Conservation (phyloP, 2,113 vertebrate genomes). For the human region DNA sequence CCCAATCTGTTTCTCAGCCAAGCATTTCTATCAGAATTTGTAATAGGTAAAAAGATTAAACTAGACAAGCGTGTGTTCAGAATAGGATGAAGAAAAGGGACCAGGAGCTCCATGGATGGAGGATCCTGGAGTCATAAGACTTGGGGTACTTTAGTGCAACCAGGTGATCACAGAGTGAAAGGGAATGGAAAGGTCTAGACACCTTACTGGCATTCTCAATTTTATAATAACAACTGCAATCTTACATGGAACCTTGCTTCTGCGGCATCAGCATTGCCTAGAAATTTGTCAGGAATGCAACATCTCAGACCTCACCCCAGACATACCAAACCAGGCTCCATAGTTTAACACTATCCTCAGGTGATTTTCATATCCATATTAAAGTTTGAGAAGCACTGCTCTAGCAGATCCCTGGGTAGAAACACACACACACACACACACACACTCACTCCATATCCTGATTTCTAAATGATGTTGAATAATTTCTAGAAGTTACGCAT, state of each 20-base stretch:
- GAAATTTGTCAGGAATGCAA: background rate
- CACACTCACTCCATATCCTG: too few species aligned
- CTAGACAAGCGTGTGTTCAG: background rate
- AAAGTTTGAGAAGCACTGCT: background rate
- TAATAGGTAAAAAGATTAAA: background rate
- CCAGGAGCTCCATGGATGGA: background rate
- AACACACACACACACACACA: too few species aligned
- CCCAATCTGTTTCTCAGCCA: background rate
- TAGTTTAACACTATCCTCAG: background rate
- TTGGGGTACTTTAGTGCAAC: background rate
- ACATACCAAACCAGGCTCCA: background rate
- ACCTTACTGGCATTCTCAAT: background rate
- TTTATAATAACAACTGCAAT: background rate
- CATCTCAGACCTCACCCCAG: background rate
- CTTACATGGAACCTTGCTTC: background rate
- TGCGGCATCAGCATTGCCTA: background rate
- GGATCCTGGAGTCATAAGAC: background rate
- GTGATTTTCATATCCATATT: background rate
- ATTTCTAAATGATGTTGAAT: background rate
- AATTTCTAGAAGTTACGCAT: slow-evolving; percentile 14
- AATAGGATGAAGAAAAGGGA: background rate
- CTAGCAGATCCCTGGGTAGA: background rate
- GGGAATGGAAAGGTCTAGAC: background rate
- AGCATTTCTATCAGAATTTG: background rate
- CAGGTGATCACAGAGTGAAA: background rate